Base-by-base conservation (phyloP, 2,888 invertebrate species). In the Chrysodeixis includens region DNA sequence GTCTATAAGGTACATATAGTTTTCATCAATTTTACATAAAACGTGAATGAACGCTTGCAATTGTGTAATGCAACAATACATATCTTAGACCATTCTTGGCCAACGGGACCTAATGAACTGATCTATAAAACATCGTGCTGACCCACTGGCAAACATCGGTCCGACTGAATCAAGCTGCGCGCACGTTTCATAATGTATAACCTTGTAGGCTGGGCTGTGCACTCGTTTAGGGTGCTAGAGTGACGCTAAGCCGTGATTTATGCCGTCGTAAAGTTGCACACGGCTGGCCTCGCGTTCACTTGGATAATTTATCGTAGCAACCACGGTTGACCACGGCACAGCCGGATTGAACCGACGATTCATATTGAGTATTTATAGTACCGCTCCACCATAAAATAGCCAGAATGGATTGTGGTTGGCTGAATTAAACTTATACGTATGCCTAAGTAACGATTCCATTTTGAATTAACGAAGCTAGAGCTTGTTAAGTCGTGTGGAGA, bases 271-370 rank as follows among this genome's bases (percentile, higher is more conserved):
- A 94, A 93, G 85, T 90, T 87, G 89, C 91, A 90, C 90, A 88
- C 91, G 88, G 90, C 86, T 87, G 89, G 91, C 92, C 92, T 92
- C 89, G 90, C 92, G 88, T 86, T 93, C 93, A 92, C 90, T 93
- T 93, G 93, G 88, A 93, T 94, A 94, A 94, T 94, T 94, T 93
- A 94, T 93, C 74, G 86, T 81, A 78, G 78, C 81, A 76, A 71
- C 74, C 74, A 89, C 88, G 92, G 89, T 90, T 90, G 91, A 90
- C 90, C 90, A 85, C 83, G 81, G 87, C 86, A 89, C 89, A 88
- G 88, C 86, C 83, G 87, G 87, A 88, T 89, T 88, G 83, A 84
- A 74, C 76, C 83, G 60, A 68, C 75, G 84, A 88, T 88, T 88
- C 90, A 85, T 87, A 72, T 78, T 69, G 80, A 83, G 77, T 82